These are phyloP conservation scores for Leptura quadrifasciata DNA, from an alignment of 2,888 invertebrate genomes.

Conservation along the genomic window DNA sequence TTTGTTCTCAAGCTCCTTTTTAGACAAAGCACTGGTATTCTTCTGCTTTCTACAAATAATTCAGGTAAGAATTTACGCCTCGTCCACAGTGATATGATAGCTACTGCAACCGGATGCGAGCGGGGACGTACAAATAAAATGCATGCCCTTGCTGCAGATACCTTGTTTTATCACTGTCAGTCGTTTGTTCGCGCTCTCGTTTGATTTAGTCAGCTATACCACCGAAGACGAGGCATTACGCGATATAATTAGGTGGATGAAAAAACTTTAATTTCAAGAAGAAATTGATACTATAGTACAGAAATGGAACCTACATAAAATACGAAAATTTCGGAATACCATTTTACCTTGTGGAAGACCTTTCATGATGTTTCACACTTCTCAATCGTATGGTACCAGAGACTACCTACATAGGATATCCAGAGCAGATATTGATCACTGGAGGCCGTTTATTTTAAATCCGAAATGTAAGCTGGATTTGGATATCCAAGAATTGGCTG, in stretches of 20 bases:
- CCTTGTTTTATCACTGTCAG: no score
- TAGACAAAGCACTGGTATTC: no score
- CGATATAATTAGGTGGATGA: not conserved
- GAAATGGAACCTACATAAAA: constrained; percentile 23
- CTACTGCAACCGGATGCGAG: no score
- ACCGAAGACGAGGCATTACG: no score
- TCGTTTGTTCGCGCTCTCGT: no score
- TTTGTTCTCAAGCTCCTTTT: no score
- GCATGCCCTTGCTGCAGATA: no score
- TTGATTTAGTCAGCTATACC: no score
- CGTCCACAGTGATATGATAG: no score
- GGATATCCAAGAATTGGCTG: constrained; percentile 3
- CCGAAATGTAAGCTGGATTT: not conserved
- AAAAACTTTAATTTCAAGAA: constrained; percentile 14
- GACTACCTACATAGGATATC: constrained; percentile 10
- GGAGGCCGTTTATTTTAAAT: not conserved
- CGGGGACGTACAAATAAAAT: no score
- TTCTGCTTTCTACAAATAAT: no score
- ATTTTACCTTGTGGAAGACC: constrained; percentile 23
- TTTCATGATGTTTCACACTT: constrained; percentile 25
- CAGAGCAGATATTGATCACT: constrained; percentile 14
- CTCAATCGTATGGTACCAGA: constrained; percentile 8
- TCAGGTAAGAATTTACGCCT: no score
- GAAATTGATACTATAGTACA: constrained; percentile 16
- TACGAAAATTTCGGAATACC: constrained; percentile 20